Percentiles rank a stretch among this genome's conserved stretches.
Conservation (phyloP, 2,888 invertebrate genomes). For the Alentia gelatinosa region DNA sequence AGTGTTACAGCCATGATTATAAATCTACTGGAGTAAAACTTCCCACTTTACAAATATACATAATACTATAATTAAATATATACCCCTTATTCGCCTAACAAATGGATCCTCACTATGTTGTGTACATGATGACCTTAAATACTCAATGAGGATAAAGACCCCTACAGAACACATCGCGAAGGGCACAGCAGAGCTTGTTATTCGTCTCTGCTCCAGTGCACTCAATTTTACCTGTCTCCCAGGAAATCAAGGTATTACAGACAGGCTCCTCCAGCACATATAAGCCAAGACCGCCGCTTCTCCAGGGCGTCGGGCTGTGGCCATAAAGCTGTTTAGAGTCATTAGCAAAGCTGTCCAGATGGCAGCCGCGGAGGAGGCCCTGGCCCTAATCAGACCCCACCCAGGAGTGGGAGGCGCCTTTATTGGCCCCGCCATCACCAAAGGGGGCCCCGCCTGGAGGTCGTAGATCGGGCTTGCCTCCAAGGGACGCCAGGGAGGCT, state of each 20-base stretch:
- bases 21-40: too few relatives aligned
- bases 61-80: too few relatives aligned
- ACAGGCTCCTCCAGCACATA: neutral
- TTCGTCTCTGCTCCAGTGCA: neutral
- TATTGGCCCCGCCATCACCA: neutral
- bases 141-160: too few relatives aligned
- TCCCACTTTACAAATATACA: too few relatives aligned
- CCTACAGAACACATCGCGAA: too few relatives aligned
- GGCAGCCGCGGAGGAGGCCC: neutral
- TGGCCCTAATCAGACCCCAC: neutral
- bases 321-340: conserved; percentile 9
- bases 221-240: neutral
- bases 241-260: conserved; percentile 22
- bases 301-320: neutral
- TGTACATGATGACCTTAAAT: too few relatives aligned
- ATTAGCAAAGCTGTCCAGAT: neutral
- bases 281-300: neutral
- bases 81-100: too few relatives aligned
- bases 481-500: neutral
- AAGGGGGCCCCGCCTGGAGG: neutral
- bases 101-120: too few relatives aligned
- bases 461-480: neutral
- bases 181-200: too few relatives aligned
- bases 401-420: neutral
- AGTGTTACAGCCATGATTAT: too few relatives aligned